phyloP scores from a whole-genome alignment of 1,140 invertebrate genomes.

The Amphibalanus amphitrite region DNA sequence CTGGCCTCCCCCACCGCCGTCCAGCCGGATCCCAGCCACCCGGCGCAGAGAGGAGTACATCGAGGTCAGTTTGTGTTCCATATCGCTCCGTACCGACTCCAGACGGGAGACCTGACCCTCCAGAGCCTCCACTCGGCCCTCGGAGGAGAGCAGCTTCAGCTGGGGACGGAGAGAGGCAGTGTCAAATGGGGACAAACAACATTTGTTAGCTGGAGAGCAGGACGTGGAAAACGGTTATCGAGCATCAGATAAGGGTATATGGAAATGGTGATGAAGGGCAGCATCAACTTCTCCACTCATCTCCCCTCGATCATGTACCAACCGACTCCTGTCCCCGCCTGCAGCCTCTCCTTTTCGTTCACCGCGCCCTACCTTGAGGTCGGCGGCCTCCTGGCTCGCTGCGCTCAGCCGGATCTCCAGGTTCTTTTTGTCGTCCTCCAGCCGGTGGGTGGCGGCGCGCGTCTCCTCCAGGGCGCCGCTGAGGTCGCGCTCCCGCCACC shows the following conservation, averaged over 20 bases:
- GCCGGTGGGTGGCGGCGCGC: no score
- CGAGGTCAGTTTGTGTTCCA: neutral
- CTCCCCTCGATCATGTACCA: no score
- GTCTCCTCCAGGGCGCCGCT: neutral
- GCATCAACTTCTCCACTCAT: no score
- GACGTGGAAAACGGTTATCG: no score
- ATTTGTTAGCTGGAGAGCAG: no score
- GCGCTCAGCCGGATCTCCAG: neutral
- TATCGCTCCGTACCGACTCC: neutral
- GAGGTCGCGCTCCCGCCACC: neutral
- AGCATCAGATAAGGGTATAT: no score
- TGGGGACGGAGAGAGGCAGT: neutral
- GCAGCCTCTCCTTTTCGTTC: no score
- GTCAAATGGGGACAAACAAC: no score
- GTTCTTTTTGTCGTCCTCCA: neutral
- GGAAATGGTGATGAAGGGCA: no score
- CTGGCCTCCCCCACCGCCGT: neutral
- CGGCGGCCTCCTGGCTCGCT: neutral
- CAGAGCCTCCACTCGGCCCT: neutral
- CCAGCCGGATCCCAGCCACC: neutral
- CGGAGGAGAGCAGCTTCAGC: neutral
- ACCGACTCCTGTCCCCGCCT: no score
- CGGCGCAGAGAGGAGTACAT: neutral
- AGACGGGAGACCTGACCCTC: neutral
- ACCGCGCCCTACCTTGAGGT: neutral